Evolutionary conservation across 2,888 invertebrate genomes (phyloP).

Genomic region (Oxystoma pomonae): DNA sequence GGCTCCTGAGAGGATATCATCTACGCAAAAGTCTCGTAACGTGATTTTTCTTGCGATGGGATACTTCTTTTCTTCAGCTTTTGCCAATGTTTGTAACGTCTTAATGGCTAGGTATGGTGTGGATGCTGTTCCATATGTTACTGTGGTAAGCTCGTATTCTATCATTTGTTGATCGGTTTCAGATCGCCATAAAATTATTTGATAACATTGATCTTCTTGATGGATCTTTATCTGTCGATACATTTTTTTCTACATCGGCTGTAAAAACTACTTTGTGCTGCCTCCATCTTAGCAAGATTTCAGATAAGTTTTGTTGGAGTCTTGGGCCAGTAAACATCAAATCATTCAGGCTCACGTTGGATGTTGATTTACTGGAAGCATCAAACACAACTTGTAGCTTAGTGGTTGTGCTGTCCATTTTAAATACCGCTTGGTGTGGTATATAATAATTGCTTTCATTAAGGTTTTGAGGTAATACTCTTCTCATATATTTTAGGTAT

Average conservation of each 20-base stretch:
- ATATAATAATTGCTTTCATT: not conserved
- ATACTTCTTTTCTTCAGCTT: no score
- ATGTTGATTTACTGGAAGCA: not conserved
- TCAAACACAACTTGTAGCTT: not conserved
- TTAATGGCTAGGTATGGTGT: no score
- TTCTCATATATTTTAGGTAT: not conserved
- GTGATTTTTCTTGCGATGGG: no score
- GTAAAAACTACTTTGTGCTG: not conserved
- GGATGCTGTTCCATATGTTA: no score
- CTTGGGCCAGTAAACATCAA: not conserved
- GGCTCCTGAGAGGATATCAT: no score
- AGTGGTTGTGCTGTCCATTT: not conserved
- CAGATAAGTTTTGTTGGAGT: not conserved
- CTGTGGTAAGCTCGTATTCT: no score
- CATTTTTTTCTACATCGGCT: not conserved
- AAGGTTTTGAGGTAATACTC: not conserved
- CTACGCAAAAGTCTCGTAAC: no score
- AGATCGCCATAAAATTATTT: no score
- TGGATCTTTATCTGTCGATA: no score
- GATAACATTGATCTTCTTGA: no score
- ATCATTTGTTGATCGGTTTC: no score
- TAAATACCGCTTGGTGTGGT: not conserved
- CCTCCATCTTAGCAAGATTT: not conserved
- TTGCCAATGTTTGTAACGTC: no score
- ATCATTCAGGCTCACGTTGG: not conserved